phyloP scores from a whole-genome alignment of 1,140 invertebrate species.

The Drosophila subobscura region DNA sequence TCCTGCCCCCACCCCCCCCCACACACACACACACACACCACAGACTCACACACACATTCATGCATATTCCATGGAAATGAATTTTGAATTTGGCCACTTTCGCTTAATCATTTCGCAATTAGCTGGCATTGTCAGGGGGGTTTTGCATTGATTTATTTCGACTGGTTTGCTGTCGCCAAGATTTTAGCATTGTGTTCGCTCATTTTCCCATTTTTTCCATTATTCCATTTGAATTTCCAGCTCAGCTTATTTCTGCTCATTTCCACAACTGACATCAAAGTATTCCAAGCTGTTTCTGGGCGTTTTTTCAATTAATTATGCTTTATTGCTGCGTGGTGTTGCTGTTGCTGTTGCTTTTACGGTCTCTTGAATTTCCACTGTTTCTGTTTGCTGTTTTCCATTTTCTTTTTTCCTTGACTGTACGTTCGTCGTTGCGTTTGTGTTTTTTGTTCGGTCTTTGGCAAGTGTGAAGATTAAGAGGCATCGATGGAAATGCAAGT shows the following conservation, averaged over 20 bases:
- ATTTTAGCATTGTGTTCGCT: slow-evolving; percentile 1
- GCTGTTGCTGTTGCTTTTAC: slow-evolving; percentile 3
- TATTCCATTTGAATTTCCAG: too few relatives aligned
- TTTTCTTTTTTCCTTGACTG: background rate
- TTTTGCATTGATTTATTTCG: slow-evolving; percentile 42
- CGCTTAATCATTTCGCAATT: slow-evolving; percentile 68
- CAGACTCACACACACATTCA: slow-evolving; percentile 2
- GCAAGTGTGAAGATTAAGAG: slow-evolving; percentile 49
- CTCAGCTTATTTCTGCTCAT: slow-evolving; percentile 22
- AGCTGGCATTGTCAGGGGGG: slow-evolving; percentile 41
- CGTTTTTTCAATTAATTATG: slow-evolving; percentile 64
- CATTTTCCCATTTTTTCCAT: slow-evolving; percentile 23
- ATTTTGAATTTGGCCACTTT: slow-evolving; percentile 59
- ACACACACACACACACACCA: slow-evolving; percentile 1
- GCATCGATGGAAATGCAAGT: slow-evolving; percentile 51
- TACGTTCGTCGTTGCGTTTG: slow-evolving; percentile 3
- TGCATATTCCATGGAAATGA: slow-evolving; percentile 21
- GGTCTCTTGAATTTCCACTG: slow-evolving; percentile 1
- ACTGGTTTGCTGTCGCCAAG: slow-evolving; percentile 16
- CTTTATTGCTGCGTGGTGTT: slow-evolving; percentile 28
- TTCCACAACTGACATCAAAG: slow-evolving; percentile 28
- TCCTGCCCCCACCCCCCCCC: background rate
- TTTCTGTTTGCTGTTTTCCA: slow-evolving; percentile 16
- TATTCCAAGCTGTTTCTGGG: slow-evolving; percentile 35
- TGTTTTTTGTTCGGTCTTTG: slow-evolving; percentile 19